Evolutionary conservation across 2,888 invertebrate genomes (phyloP), one percentile per base, ranked within the genome.

Genomic region (Lasiommata megera): DNA sequence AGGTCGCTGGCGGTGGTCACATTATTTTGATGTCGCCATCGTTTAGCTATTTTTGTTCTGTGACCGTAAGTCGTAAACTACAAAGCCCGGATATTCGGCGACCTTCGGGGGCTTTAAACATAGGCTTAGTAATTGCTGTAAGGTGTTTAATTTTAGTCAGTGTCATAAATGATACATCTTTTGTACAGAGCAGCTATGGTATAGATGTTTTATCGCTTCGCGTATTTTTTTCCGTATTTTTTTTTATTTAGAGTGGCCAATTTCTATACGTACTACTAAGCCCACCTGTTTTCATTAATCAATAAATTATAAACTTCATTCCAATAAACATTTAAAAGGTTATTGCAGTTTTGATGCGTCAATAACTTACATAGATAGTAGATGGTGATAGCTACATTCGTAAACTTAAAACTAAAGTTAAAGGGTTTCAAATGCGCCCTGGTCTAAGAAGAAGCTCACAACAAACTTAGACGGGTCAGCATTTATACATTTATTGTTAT

Each of bases 51-150:
- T 48, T 58, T 36, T 38, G 54, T 43, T 47, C 47, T 41, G 40
- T 53, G 48, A 55, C 52, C 52, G 43, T 58, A 11, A 47, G 53
- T 60, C 54, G 54, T 65, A 56, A 60, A 62, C 61, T 53, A 53
- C 60, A 64, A 61, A 52, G 60, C 37, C 66, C 69, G 71, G 69
- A 74, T 69, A 71, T 69, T 63, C 59, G 62, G 44, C 58, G 70
- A 69, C 70, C 73, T 74, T 74, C 74, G 69, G 74, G 75, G 73
- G 72, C 69, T 64, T 51, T 36, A 28, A 46, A 60, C 58, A 60
- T 65, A 60, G 61, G 59, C 61, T 69, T 43, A 66, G 37, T 50
- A 37, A 37, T 23, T 12, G 18, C n/a, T 18, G 18, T 12, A 70
- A 67, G 67, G 53, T 58, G 62, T 68, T 67, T 71, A 68, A 70